A percentile compares a stretch with the other conserved stretches of the same genome.
These are phyloP conservation scores for Lepus oiostolus DNA, from an alignment of 2,797 vertebrate species.

Conservation along the genomic window DNA sequence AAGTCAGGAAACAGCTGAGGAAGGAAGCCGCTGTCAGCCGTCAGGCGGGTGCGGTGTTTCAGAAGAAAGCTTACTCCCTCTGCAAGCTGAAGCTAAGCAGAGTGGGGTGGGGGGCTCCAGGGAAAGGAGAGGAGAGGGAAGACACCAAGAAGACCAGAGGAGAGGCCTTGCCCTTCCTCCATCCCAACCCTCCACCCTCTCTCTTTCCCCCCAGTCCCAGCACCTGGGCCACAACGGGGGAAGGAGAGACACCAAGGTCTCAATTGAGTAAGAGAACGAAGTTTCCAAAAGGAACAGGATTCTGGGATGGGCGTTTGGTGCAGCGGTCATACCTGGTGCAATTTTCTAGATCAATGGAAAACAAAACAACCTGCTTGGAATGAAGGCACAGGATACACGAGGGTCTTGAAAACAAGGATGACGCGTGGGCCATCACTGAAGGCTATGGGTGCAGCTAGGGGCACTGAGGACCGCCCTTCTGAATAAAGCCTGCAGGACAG, in stretches of 20 bases:
- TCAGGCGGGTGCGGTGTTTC: not conserved
- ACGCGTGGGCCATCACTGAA: not conserved
- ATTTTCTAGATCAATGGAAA: not conserved
- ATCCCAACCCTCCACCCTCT: too few relatives aligned
- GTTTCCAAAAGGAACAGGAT: constrained; percentile 1
- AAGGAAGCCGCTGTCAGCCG: not conserved
- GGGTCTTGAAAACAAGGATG: not conserved
- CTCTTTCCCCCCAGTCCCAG: not conserved
- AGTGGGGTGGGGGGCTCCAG: not conserved
- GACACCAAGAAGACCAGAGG: not conserved
- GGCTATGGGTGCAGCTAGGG: not conserved
- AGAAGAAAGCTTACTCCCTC: not conserved
- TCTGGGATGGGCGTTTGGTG: too few relatives aligned
- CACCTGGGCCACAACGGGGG: not conserved
- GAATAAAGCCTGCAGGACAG: not conserved
- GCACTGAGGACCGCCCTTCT: not conserved
- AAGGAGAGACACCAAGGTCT: not conserved
- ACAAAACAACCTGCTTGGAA: not conserved
- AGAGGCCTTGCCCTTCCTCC: too few relatives aligned
- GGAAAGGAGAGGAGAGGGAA: not conserved
- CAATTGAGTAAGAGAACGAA: not conserved
- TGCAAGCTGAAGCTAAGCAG: not conserved
- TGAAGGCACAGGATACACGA: not conserved
- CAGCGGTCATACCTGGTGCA: not conserved
- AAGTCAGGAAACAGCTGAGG: not conserved